A percentile compares a stretch with the other conserved stretches of the same genome.
Evolutionary conservation across 53 echinoderm and acorn worm genomes (phyloP).

Genomic region (Hippasteria phrygiana): DNA sequence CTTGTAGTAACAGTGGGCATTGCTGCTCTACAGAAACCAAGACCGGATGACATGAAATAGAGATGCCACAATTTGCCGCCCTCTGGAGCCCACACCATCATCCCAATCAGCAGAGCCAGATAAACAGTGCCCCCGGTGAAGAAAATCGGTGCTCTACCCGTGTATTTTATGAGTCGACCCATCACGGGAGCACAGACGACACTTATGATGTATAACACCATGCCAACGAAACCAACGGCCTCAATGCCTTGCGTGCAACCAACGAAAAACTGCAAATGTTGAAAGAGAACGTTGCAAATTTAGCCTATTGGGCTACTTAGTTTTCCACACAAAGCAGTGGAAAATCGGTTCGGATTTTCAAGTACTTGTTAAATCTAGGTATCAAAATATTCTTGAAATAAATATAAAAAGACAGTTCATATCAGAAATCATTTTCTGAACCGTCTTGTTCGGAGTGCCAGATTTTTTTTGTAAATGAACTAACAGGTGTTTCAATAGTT

Average conservation of each 20-base stretch:
- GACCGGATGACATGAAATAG: neutral
- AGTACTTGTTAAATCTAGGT: no score
- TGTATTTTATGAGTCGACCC: conserved; percentile 19
- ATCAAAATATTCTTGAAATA: no score
- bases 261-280: conserved; percentile 1
- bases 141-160: neutral
- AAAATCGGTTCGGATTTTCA: no score
- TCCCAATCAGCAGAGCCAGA: neutral
- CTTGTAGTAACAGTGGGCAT: neutral
- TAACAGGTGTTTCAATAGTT: no score
- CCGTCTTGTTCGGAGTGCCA: no score
- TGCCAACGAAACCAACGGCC: neutral
- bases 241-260: conserved; percentile 32
- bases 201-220: neutral
- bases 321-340: no score
- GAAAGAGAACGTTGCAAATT: no score
- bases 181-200: neutral
- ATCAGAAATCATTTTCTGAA: no score
- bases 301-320: no score
- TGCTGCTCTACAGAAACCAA: neutral
- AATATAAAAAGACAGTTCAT: no score
- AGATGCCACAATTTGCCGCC: conserved; percentile 16
- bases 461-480: no score
- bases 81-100: conserved; percentile 12
- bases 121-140: neutral